Evolutionary conservation across 2,113 vertebrate genomes (phyloP).

Genomic region (Girardinichthys multiradiatus): DNA sequence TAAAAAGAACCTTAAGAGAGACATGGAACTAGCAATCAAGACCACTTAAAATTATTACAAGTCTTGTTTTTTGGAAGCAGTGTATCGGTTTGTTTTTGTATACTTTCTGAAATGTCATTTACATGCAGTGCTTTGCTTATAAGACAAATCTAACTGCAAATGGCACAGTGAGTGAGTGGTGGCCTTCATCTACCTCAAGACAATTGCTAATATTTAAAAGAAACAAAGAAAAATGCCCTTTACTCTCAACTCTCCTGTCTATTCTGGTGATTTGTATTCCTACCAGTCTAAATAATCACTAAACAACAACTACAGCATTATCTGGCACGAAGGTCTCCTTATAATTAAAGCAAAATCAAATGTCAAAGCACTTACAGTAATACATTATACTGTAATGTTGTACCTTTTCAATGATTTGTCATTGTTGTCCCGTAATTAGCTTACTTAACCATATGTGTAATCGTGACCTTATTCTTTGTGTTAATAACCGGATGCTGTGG

Average conservation of each 20-base stretch:
- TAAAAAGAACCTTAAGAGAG: no score
- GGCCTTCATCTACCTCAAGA: slow-evolving; percentile 35
- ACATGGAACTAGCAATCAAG: no score
- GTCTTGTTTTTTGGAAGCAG: no score
- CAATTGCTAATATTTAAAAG: slow-evolving; percentile 21
- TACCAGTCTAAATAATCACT: slow-evolving; percentile 22
- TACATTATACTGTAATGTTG: slow-evolving; percentile 28
- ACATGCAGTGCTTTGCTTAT: neutral
- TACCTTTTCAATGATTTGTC: slow-evolving; percentile 8
- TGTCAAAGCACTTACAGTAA: slow-evolving; percentile 41
- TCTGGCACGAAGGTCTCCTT: neutral
- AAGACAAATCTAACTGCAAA: slow-evolving; percentile 19
- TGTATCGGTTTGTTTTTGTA: neutral
- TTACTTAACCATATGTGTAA: slow-evolving; percentile 26
- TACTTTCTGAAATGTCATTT: neutral
- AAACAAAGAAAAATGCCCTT: slow-evolving; percentile 20
- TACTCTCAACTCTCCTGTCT: slow-evolving; percentile 6
- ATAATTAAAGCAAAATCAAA: slow-evolving; percentile 32
- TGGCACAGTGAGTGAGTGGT: slow-evolving; percentile 20
- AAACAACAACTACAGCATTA: neutral
- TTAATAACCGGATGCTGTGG: slow-evolving; percentile 14
- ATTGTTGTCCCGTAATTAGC: slow-evolving; percentile 41
- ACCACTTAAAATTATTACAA: no score
- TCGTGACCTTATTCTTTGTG: slow-evolving; percentile 26
- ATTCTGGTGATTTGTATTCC: slow-evolving; percentile 1